A percentile compares a stretch with the other conserved stretches of the same genome.
Evolutionary conservation across 2,888 invertebrate genomes (phyloP).

Genomic region (Andrena marginata): DNA sequence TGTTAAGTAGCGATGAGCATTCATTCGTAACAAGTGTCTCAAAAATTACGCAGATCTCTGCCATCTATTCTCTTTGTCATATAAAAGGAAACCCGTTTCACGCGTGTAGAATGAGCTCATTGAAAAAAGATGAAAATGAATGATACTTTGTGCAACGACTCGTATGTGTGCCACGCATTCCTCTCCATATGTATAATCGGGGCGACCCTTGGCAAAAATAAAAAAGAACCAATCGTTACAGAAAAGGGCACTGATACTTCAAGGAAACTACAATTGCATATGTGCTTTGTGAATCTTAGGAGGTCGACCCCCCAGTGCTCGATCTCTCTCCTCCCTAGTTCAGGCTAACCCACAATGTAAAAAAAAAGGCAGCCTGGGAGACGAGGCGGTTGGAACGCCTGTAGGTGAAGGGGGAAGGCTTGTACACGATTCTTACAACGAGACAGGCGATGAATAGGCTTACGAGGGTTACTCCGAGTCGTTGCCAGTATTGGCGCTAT

Average conservation of each 20-base stretch:
- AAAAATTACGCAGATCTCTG: not conserved
- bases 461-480: not conserved
- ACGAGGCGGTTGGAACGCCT: not conserved
- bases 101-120: too few species aligned
- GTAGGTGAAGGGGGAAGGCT: not conserved
- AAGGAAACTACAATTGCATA: not conserved
- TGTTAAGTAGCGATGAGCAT: not conserved
- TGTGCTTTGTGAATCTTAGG: too few species aligned
- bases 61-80: not conserved
- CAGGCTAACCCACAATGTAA: too few species aligned
- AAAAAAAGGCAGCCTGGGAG: too few species aligned
- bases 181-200: not conserved
- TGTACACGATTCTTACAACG: not conserved
- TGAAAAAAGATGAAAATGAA: not conserved
- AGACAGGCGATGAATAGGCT: not conserved
- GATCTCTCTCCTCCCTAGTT: too few species aligned
- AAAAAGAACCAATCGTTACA: not conserved
- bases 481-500: conserved; percentile 27
- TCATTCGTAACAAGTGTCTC: not conserved
- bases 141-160: not conserved
- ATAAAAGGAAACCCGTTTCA: too few species aligned
- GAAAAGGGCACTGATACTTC: not conserved
- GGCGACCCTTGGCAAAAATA: not conserved
- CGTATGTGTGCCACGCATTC: not conserved
- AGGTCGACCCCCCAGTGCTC: too few species aligned